Evolutionary conservation across 2,797 vertebrate species (phyloP).

Genomic region (Vultur gryphus): DNA sequence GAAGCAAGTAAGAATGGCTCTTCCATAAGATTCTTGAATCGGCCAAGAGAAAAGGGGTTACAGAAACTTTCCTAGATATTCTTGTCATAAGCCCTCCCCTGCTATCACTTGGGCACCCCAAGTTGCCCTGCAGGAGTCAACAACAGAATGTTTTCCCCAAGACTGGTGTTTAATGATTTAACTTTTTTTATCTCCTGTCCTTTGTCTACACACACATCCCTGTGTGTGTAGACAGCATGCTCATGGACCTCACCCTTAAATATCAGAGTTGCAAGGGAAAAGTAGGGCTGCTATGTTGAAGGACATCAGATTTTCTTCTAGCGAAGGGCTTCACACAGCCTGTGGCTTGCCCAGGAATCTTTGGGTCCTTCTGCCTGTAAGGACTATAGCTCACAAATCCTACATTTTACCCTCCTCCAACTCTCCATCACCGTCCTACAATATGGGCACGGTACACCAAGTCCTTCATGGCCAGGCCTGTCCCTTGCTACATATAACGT

Average conservation of each 20-base stretch:
- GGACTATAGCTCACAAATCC: not conserved
- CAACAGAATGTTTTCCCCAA: not conserved
- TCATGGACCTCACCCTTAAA: not conserved
- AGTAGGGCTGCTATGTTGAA: not conserved
- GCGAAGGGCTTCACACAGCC: not conserved
- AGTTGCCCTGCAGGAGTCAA: not conserved
- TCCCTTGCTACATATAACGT: not conserved
- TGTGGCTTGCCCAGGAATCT: not conserved
- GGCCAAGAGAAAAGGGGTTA: not conserved
- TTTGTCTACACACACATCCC: not conserved
- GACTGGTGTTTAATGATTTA: not conserved
- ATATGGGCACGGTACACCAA: not conserved
- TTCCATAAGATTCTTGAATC: not conserved
- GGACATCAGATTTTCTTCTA: not conserved
- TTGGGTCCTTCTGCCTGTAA: not conserved
- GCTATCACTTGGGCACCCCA: not conserved
- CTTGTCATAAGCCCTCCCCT: not conserved
- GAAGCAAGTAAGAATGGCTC: not conserved
- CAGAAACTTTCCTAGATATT: not conserved
- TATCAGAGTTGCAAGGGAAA: not conserved
- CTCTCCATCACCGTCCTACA: not conserved
- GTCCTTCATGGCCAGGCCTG: not conserved
- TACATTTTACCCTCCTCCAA: not conserved
- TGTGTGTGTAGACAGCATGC: not conserved
- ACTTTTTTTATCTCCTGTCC: not conserved